Evolutionary conservation across 2,113 vertebrate genomes (phyloP).

Genomic region (Alaudala cheleensis): DNA sequence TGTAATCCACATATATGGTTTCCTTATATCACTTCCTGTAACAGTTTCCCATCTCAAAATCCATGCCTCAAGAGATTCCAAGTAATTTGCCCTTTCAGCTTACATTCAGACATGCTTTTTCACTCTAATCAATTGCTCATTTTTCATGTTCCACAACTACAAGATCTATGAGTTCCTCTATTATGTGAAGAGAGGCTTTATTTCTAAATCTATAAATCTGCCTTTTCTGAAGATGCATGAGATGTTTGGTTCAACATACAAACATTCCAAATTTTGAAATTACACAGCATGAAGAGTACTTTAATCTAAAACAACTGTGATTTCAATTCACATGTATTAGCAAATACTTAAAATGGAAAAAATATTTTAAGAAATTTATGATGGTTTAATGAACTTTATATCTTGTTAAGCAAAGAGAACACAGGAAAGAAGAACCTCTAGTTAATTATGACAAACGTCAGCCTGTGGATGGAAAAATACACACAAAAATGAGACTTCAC

Average conservation of each 20-base stretch:
- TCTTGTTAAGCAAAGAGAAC: not conserved
- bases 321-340: not conserved
- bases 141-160: not conserved
- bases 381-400: not conserved
- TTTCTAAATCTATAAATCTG: not conserved
- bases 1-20: not conserved
- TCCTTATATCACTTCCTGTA: not conserved
- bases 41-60: not conserved
- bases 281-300: not conserved
- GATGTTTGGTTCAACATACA: not conserved
- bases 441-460: not conserved
- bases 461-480: slow-evolving; percentile 2
- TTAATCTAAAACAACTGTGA: not conserved
- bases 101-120: not conserved
- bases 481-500: not conserved
- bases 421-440: not conserved
- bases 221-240: not conserved
- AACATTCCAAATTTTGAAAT: not conserved
- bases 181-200: not conserved
- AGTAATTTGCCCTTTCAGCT: slow-evolving; percentile 8
- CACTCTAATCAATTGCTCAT: not conserved
- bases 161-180: not conserved
- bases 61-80: not conserved
- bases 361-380: not conserved
- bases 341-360: not conserved